These are phyloP conservation scores for Leptinotarsa texana DNA, from an alignment of 1,140 invertebrate genomes.

Conservation along the genomic window DNA sequence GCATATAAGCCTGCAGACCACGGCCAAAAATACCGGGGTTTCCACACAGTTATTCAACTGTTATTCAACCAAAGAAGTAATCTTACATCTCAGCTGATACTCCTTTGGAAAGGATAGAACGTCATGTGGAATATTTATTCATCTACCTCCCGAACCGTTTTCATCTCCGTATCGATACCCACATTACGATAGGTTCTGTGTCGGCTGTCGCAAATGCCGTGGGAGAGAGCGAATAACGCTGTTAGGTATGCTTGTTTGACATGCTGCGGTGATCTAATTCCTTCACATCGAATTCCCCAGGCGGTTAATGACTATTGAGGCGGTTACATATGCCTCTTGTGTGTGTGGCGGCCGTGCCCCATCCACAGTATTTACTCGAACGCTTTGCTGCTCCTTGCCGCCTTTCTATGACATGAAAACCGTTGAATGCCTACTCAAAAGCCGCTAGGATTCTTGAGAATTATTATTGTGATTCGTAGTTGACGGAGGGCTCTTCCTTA, in stretches of 20 bases:
- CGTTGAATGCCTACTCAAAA: background rate
- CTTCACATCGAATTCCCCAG: slow-evolving; percentile 8
- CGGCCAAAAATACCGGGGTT: too few relatives aligned
- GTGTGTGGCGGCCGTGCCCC: background rate
- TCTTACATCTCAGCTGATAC: too few relatives aligned
- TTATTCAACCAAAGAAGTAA: too few relatives aligned
- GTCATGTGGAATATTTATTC: too few relatives aligned
- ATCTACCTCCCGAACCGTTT: background rate
- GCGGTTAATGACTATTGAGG: slow-evolving; percentile 22
- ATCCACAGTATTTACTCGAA: slow-evolving; percentile 7
- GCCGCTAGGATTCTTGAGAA: slow-evolving; percentile 5
- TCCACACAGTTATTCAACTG: too few relatives aligned
- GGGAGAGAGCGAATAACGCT: background rate
- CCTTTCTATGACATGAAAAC: background rate
- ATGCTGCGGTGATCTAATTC: slow-evolving; percentile 23
- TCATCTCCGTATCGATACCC: background rate
- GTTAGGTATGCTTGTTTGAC: slow-evolving; percentile 22
- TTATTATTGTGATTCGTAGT: background rate
- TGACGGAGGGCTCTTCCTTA: background rate
- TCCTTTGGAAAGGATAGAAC: too few relatives aligned
- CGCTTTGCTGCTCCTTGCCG: background rate
- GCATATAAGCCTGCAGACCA: too few relatives aligned
- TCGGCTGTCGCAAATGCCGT: background rate
- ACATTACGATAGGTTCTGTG: background rate
- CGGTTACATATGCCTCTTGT: slow-evolving; percentile 23